Percentiles rank a stretch among this genome's conserved stretches.
Conservation (phyloP, 2,888 invertebrate species). For the Tortrix viridana region DNA sequence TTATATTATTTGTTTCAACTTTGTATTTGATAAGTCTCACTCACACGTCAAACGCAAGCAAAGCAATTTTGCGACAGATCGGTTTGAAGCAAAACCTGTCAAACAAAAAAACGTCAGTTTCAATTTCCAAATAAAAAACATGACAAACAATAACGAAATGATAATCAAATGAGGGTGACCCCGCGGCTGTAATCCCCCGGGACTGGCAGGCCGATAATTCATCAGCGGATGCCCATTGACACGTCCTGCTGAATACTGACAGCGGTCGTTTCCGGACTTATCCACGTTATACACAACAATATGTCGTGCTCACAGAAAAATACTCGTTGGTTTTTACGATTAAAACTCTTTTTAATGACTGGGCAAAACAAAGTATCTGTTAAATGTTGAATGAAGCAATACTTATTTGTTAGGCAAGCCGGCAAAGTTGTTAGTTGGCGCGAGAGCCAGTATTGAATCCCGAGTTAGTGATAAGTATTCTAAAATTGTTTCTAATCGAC, state of each 20-base stretch:
- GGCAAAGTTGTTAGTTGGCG: too few relatives aligned
- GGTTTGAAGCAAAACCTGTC: neutral
- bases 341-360: constrained; percentile 32
- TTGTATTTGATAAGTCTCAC: too few relatives aligned
- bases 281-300: constrained; percentile 45
- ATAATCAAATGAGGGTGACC: constrained; percentile 33
- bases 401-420: too few relatives aligned
- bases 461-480: too few relatives aligned
- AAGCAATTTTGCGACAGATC: too few relatives aligned
- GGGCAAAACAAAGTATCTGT: constrained; percentile 21
- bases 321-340: constrained; percentile 22
- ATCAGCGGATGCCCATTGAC: constrained; percentile 53
- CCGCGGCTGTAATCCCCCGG: constrained; percentile 38
- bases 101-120: constrained; percentile 6
- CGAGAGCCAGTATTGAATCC: too few relatives aligned
- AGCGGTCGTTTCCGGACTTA: constrained; percentile 49
- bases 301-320: constrained; percentile 9
- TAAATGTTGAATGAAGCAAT: too few relatives aligned
- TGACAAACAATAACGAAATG: constrained; percentile 22
- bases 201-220: constrained; percentile 47
- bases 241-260: constrained; percentile 53
- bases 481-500: too few relatives aligned
- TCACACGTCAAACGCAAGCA: too few relatives aligned
- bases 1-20: too few relatives aligned
- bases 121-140: constrained; percentile 30